Evolutionary conservation across 2,797 vertebrate genomes (phyloP).

Genomic region (Betta splendens): DNA sequence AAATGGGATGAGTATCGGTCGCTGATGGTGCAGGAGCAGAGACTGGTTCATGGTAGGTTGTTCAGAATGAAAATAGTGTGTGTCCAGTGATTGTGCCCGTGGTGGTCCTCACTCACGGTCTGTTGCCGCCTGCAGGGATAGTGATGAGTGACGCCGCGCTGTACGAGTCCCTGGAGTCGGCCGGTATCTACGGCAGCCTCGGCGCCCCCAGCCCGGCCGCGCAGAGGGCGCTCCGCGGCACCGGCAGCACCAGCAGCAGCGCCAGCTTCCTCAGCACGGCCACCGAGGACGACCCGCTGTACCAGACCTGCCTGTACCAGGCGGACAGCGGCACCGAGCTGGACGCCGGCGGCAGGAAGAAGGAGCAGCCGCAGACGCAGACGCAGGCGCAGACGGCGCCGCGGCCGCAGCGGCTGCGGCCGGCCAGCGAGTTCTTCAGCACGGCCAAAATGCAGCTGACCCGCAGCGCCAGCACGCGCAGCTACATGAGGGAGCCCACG

Average conservation of each 20-base stretch:
- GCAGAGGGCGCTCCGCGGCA: slow-evolving; percentile 72
- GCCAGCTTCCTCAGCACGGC: slow-evolving; percentile 78
- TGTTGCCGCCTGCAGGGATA: slow-evolving; percentile 78
- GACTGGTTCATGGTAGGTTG: slow-evolving; percentile 88
- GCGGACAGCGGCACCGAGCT: slow-evolving; percentile 56
- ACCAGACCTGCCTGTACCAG: slow-evolving; percentile 89
- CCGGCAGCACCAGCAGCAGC: slow-evolving; percentile 82
- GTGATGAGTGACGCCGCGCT: slow-evolving; percentile 91
- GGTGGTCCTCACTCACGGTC: neutral
- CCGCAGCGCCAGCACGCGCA: slow-evolving; percentile 89
- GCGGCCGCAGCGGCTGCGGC: slow-evolving; percentile 61
- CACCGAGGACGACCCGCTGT: slow-evolving; percentile 87
- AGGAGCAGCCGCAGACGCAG: slow-evolving; percentile 24
- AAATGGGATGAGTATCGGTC: slow-evolving; percentile 96
- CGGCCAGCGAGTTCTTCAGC: slow-evolving; percentile 78
- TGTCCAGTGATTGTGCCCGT: neutral
- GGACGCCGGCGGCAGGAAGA: slow-evolving; percentile 30
- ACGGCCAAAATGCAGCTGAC: slow-evolving; percentile 79
- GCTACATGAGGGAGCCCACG: slow-evolving; percentile 70
- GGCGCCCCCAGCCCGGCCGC: slow-evolving; percentile 76
- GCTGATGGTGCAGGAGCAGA: slow-evolving; percentile 94
- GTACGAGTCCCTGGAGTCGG: slow-evolving; percentile 92
- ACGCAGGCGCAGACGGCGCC: slow-evolving; percentile 22
- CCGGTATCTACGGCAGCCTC: slow-evolving; percentile 86
- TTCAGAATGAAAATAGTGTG: neutral